Base-by-base conservation (phyloP, 2,888 invertebrate species). In the Sinelater perroti region DNA sequence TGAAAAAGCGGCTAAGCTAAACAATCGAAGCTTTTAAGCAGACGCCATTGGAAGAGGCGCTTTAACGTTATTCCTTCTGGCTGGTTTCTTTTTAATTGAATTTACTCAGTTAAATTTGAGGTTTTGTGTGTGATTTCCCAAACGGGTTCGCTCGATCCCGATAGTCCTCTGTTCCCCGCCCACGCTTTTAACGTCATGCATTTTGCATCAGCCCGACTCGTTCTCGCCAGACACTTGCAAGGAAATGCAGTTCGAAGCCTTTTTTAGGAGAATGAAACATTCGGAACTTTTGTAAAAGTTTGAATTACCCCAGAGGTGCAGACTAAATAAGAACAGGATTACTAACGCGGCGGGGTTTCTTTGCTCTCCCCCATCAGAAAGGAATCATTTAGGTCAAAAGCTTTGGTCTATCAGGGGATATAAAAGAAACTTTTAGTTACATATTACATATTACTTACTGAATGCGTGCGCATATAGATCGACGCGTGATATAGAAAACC, bases 1-100 rank as follows among this genome's bases (percentile, higher is more conserved):
- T 56, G 56, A 56, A 56, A 56, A 56, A 56, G 42, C 44, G 49
- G 30, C 42, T 50, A 40, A 56, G 33, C 56, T 44, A 56, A 56
- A 56, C 56, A 56, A 50, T 50, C 49, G 49, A 49, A 49, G 56
- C 50, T 56, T 56, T 56, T 50, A 56, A 50, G 55, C 38, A 18
- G 21, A 56, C 38, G 31, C 47, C 47, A 56, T 56, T 56, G 42
- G 45, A 56, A 49, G 49, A 49, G 24, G 47, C 42, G 35, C 49
- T 56, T 54, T 54, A 54, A 47, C 49, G 24, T 49, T 40, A 56
- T 56, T 56, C 26, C 40, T 49, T 56, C 47, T 49, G 33, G 49
- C 26, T 49, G 40, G 42, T 49, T 16, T 42, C 31, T 40, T 46
- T 52, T 47, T 57, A 57, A 57, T 57, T 56, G 49, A 56, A 56